Evolutionary conservation across 1,140 invertebrate species (phyloP), one percentile per base, ranked within the genome.

Genomic region (Drosophila bocqueti): DNA sequence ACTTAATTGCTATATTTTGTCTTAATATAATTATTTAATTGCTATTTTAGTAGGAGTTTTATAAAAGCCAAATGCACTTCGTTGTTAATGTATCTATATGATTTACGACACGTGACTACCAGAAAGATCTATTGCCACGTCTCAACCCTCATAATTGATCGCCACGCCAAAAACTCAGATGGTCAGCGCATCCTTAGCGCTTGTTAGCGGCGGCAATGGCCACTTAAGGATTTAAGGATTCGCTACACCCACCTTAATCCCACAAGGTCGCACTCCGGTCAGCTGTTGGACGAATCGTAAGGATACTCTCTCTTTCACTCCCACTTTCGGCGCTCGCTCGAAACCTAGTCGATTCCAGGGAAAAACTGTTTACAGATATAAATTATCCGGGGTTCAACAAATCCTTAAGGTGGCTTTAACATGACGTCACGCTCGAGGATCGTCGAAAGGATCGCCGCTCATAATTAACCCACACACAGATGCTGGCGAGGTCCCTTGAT

Each of bases 301-400:
- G 29, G 45, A 72, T 24, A 49, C 38, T 58, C 68, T 58, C 10
- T 29, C 38, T 49, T 61, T 26, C 36, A 42, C 54, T 54, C 47
- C 21, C 49, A 55, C 49, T 38, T 34, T 26, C 24, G 15, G 10
- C 4, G 8, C 54, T 10, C 11, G 29, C 29, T 74, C 15, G 15
- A 1, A 6, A 3, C 11, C 5, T 3, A 7, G 31, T 15, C 63
- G 64, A 67, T 85, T 85, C 83, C 83, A 79, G 69, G 45, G 83
- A 85, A 85, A 86, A 79, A 72, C 40, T 85, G 83, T 85, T 85
- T 85, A 85, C 83, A 86, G 74, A 86, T 79, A 86, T 85, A 86
- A 85, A 85, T 86, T 79, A 85, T 72, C 82, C 77, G 65, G 79
- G 58, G 84, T 63, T 79, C 83, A 79, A 76, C 69, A 85, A 85